These are phyloP conservation scores for Oriolus oriolus DNA, from an alignment of 2,113 vertebrate genomes.

Conservation along the genomic window DNA sequence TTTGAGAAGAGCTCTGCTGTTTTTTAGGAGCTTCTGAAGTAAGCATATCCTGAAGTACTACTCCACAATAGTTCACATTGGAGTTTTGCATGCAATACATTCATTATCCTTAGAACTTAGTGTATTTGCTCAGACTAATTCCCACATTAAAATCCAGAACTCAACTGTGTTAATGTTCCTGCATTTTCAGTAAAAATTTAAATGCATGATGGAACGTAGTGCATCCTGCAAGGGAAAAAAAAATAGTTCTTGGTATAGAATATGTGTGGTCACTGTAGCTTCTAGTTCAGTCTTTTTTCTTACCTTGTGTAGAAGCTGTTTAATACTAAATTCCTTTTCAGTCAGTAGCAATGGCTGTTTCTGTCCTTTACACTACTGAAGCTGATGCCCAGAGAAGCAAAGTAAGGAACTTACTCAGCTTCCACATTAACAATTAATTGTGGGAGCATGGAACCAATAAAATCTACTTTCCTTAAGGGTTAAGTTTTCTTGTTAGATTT, in stretches of 20 bases:
- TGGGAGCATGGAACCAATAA: background rate
- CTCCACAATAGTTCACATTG: background rate
- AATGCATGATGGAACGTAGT: background rate
- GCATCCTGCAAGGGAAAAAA: background rate
- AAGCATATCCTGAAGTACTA: background rate
- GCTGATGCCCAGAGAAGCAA: background rate
- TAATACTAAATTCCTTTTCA: background rate
- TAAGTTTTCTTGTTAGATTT: background rate
- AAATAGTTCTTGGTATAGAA: background rate
- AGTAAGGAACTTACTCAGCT: background rate
- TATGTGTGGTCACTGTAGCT: background rate
- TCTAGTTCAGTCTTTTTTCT: background rate
- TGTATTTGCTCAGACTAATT: background rate
- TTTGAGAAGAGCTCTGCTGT: background rate
- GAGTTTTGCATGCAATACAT: background rate
- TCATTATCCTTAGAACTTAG: background rate
- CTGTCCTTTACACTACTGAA: background rate
- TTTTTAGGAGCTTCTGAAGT: background rate
- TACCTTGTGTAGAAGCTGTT: background rate
- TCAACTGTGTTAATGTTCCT: background rate
- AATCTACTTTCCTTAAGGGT: background rate
- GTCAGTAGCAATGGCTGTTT: background rate
- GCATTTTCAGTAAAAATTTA: background rate
- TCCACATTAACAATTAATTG: background rate
- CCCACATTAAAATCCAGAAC: background rate